Evolutionary conservation across 2,797 vertebrate species (phyloP), one percentile per base, ranked within the genome.

Genomic region (Benthosema pterotum): DNA sequence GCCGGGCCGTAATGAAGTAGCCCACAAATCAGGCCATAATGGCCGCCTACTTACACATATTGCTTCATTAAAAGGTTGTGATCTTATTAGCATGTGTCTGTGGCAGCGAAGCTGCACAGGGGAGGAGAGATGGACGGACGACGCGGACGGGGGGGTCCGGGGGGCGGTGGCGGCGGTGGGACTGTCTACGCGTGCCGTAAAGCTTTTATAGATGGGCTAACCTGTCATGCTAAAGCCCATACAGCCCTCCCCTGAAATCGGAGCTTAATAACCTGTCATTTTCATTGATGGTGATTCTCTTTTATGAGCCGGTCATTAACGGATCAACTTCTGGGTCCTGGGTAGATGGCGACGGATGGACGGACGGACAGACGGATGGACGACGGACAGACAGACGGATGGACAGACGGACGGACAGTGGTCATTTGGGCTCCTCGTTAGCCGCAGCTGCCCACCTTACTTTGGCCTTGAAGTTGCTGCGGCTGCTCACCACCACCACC

Each of bases 21-120:
- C 92, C 94, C 94, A 98, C 97, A 99, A 98, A 99, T 99, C 96
- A 98, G 94, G 89, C 91, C 92, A 92, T 97, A 98, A 99, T 97
- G 95, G 95, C 94, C 93, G 94, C 93, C 95, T 97, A 95, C 96
- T 98, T 98, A 97, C 96, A 96, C 96, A 96, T 99, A 98, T 96
- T 95, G 96, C 96, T 98, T 99, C 97, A 99, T 99, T 99, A 98
- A 98, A n/a, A 98, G 97, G 96, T 96, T 98, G 96, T 97, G 94
- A 95, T 95, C 95, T 97, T 98, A 98, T 99, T 98, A 98, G 97
- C 97, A 98, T 97, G 97, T 98, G 95, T 98, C 95, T 96, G 93
- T 92, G 93, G 93, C 90, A 88, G 89, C 84, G 86, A 93, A 94
- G 92, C 22, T 22, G 2, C 86, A 84, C 89, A 82, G 84, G 88